Base-by-base conservation (phyloP, 2,797 vertebrate species). In the Lagorchestes hirsutus region DNA sequence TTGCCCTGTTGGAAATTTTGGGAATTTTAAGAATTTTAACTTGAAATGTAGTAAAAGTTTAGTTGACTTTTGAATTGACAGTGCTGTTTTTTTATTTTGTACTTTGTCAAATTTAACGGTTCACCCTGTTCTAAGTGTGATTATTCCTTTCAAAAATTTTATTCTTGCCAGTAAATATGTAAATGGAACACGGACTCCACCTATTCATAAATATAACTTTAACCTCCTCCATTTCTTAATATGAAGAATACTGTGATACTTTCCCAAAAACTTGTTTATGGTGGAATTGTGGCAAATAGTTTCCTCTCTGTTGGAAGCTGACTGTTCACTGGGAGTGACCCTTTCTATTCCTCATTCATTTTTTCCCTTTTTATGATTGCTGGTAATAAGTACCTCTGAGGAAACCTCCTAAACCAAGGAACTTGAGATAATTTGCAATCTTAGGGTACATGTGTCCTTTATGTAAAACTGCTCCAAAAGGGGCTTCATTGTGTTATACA, bases 101-200 rank as follows among this genome's bases (percentile, higher is more conserved):
- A 54, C 93, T 97, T 95, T 40, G 27, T 96, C 91, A 92, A 90
- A 28, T 82, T 96, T 96, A 93, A 96, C 91, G 5, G 92, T 96
- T 96, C 92, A 92, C 94, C 95, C 94, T 96, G 93, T 97, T 96
- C 93, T 94, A 97, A 94, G 96, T 95, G 95, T 97, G 95, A 96
- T 92, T 93, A 96, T 93, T 96, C 93, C 91, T 95, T 96, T 52
- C 55, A 96, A 94, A 92, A 97, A 67, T 96, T 97, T 58, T 82
- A 92, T 96, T 98, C 93, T 95, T 96, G 93, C 59, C 40, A 52
- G 91, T 90, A 95, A 52, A 91, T 93, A 91, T 55, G 0, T 90
- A 94, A 96, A 96, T 91, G 59, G 62, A 54, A 97, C 93, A 13
- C 0, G 95, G n/a, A 57, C 90, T 55, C 56, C 55, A 90, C 12